phyloP scores from a whole-genome alignment of 1,140 invertebrate species.

The Drosophila saltans region DNA sequence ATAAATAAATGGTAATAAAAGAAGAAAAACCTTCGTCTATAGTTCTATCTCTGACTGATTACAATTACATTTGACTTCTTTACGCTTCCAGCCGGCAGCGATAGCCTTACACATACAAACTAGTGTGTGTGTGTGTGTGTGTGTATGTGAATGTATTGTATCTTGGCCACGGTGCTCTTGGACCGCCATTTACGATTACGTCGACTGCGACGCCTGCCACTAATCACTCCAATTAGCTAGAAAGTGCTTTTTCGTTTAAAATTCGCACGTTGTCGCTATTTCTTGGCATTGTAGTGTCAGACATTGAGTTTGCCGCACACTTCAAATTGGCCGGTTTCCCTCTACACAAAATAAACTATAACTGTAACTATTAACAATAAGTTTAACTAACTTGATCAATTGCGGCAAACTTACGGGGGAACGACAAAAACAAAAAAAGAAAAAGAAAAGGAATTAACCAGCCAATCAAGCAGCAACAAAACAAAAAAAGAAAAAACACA shows the following conservation, averaged over 20 bases:
- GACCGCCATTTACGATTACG: conserved; percentile 56
- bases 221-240: conserved; percentile 81
- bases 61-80: conserved; percentile 56
- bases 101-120: conserved; percentile 57
- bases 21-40: conserved; percentile 2
- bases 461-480: no score
- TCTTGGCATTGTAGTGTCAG: conserved; percentile 79
- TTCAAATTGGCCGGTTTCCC: not conserved
- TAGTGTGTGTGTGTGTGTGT: not conserved
- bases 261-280: conserved; percentile 82
- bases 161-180: conserved; percentile 54
- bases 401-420: not conserved
- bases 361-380: not conserved
- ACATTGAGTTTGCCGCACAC: conserved; percentile 61
- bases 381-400: not conserved
- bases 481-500: no score
- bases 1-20: no score
- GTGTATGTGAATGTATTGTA: conserved; percentile 15
- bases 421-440: not conserved
- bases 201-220: conserved; percentile 50
- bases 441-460: not conserved
- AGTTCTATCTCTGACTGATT: conserved; percentile 56
- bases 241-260: conserved; percentile 81
- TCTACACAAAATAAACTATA: not conserved
- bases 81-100: conserved; percentile 39